Percentiles rank a stretch among this genome's conserved stretches.
Evolutionary conservation across 2,797 vertebrate genomes (phyloP).

Genomic region (Malacoraja senta): DNA sequence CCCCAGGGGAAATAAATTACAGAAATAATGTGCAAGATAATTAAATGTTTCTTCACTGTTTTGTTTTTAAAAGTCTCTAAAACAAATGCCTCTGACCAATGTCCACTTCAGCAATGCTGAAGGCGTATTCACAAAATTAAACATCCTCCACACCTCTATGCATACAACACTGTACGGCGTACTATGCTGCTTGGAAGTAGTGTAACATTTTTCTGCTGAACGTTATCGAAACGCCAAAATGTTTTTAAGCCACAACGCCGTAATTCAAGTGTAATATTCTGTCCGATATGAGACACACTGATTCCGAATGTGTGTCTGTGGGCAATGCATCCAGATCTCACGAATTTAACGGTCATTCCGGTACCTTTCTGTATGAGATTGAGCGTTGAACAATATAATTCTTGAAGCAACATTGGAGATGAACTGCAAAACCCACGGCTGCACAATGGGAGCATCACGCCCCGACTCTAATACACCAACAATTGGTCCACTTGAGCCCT

Average conservation of each 20-base stretch:
- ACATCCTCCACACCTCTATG: neutral
- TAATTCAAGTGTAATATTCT: neutral
- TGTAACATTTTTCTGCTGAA: neutral
- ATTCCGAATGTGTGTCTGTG: neutral
- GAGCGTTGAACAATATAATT: neutral
- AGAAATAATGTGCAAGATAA: neutral
- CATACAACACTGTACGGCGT: neutral
- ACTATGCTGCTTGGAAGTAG: neutral
- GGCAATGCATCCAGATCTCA: neutral
- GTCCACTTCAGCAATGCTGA: neutral
- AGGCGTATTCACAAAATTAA: neutral
- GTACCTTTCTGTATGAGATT: neutral
- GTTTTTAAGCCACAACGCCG: neutral
- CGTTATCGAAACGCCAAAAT: neutral
- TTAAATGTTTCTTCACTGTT: neutral
- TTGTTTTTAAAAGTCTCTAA: neutral
- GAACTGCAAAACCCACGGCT: neutral
- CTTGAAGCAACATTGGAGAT: neutral
- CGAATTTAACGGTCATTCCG: no score
- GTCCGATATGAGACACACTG: neutral
- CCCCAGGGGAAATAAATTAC: no score
- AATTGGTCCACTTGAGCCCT: neutral
- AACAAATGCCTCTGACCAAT: no score
- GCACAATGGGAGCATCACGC: neutral
- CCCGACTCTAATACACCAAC: no score